Percentiles rank a stretch among this genome's conserved stretches.
Evolutionary conservation across 64 coral and sea anemone genomes (phyloP).

Genomic region (Pocillopora damicornis): DNA sequence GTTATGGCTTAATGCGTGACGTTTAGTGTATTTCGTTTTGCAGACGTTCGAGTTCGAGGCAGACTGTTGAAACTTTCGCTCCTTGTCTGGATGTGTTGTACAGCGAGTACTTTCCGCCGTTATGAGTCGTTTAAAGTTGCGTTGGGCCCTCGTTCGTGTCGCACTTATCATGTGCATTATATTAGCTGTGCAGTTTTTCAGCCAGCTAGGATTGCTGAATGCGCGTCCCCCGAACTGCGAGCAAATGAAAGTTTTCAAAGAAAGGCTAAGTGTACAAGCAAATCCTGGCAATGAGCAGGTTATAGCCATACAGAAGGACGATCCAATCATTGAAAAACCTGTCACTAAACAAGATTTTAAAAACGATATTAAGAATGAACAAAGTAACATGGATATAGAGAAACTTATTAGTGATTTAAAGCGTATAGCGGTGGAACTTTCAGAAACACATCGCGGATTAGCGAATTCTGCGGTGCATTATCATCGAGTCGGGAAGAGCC

Average conservation of each 20-base stretch:
- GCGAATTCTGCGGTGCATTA: constrained; percentile 17
- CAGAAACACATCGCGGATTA: constrained; percentile 41
- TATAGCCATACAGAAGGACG: neutral
- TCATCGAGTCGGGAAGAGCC: constrained; percentile 58
- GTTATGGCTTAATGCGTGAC: too few species aligned
- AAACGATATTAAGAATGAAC: neutral
- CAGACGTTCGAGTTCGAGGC: neutral
- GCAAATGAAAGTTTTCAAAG: constrained; percentile 16
- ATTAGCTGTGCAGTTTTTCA: constrained; percentile 54
- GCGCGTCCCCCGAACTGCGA: constrained; percentile 43
- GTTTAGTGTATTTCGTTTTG: neutral
- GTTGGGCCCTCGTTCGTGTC: constrained; percentile 44
- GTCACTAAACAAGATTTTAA: neutral
- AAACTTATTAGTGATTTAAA: constrained; percentile 29
- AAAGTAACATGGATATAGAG: constrained; percentile 11
- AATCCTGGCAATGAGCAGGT: neutral
- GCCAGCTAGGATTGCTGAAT: constrained; percentile 64
- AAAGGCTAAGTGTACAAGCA: constrained; percentile 5
- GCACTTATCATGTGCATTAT: constrained; percentile 39
- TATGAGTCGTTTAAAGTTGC: constrained; percentile 49
- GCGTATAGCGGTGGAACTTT: constrained; percentile 26
- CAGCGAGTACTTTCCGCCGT: neutral
- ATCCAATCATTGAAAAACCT: neutral
- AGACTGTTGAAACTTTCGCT: neutral
- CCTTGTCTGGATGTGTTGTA: neutral